Evolutionary conservation across 2,888 invertebrate genomes (phyloP).

Genomic region (Cactoblastis cactorum): DNA sequence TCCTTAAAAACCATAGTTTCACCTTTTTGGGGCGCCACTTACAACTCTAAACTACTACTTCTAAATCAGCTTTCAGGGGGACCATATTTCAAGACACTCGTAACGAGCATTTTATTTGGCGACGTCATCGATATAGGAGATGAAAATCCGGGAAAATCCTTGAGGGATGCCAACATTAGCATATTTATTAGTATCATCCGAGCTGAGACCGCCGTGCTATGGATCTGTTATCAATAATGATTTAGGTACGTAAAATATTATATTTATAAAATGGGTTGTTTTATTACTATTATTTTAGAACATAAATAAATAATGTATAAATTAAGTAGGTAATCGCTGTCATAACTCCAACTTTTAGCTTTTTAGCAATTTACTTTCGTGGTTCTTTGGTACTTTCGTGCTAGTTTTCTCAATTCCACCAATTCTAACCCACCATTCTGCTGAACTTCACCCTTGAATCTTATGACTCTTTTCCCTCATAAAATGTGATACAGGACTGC

Average conservation of each 20-base stretch:
- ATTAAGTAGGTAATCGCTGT: too few relatives aligned
- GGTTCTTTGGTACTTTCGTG: too few relatives aligned
- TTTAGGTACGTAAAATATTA: constrained; percentile 22
- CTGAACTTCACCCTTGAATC: too few relatives aligned
- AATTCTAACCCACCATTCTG: too few relatives aligned
- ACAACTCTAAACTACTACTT: constrained; percentile 28
- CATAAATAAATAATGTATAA: too few relatives aligned
- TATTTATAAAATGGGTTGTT: background rate
- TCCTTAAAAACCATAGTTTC: background rate
- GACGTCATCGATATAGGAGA: constrained; percentile 59
- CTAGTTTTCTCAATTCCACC: too few relatives aligned
- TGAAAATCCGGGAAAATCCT: constrained; percentile 70
- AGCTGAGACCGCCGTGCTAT: constrained; percentile 40
- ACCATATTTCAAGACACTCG: constrained; percentile 49
- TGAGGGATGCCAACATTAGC: constrained; percentile 68
- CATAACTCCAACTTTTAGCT: too few relatives aligned
- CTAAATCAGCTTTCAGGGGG: constrained; percentile 39
- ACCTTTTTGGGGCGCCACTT: background rate
- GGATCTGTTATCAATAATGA: constrained; percentile 64
- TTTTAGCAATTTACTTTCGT: too few relatives aligned
- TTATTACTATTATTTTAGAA: too few relatives aligned
- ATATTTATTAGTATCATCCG: constrained; percentile 68
- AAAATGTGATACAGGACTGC: too few relatives aligned
- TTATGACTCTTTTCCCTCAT: too few relatives aligned
- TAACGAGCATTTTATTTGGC: constrained; percentile 52